phyloP scores from a whole-genome alignment of 2,888 invertebrate species.

The Lasioglossum malachurum region DNA sequence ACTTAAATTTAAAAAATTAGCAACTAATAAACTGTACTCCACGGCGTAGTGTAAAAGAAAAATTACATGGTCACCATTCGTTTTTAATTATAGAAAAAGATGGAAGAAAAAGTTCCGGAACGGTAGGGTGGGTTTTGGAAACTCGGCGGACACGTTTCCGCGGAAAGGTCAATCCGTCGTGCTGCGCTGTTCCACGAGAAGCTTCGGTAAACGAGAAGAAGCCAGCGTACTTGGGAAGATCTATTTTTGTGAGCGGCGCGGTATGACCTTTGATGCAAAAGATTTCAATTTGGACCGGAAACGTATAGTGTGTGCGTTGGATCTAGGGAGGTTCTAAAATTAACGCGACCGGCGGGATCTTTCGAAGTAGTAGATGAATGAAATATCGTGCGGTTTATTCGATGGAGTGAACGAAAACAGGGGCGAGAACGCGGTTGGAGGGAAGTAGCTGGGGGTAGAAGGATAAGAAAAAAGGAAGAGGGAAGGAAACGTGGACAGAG shows the following conservation, averaged over 20 bases:
- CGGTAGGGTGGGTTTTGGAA: background rate
- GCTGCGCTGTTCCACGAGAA: background rate
- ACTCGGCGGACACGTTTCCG: background rate
- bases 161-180: background rate
- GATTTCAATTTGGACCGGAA: conserved; percentile 21
- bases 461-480: background rate
- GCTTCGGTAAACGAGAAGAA: background rate
- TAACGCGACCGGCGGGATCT: conserved; percentile 7
- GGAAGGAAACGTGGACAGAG: background rate
- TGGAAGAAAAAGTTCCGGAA: background rate
- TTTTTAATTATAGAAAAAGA: no score
- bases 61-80: no score
- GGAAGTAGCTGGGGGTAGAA: background rate
- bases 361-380: conserved; percentile 5
- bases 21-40: no score
- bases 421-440: background rate
- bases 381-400: background rate
- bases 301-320: conserved; percentile 8
- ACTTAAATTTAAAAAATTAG: no score
- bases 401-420: background rate
- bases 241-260: conserved; percentile 8
- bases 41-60: no score
- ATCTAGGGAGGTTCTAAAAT: conserved; percentile 14
- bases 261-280: conserved; percentile 1
- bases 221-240: background rate